phyloP scores from a whole-genome alignment of 2,888 invertebrate genomes.

The Micropterix aruncella region DNA sequence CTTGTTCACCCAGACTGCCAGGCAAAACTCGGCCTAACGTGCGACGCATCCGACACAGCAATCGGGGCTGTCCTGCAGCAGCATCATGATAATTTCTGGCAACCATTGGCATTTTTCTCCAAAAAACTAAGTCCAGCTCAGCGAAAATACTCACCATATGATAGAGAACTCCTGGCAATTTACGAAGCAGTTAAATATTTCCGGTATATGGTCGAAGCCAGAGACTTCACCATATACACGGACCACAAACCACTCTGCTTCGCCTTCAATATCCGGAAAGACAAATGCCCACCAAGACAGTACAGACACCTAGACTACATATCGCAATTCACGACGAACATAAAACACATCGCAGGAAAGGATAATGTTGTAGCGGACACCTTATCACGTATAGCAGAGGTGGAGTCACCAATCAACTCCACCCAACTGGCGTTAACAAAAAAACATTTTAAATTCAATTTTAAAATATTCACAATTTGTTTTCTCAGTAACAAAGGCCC shows the following conservation, averaged over 20 bases:
- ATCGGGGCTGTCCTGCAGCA: slow-evolving; percentile 22
- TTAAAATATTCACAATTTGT: too few relatives aligned
- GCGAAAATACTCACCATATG: slow-evolving; percentile 19
- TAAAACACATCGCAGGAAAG: slow-evolving; percentile 16
- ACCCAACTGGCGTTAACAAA: slow-evolving; percentile 6
- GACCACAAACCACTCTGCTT: slow-evolving; percentile 20
- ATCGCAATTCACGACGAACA: slow-evolving; percentile 19
- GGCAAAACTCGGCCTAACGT: slow-evolving; percentile 15
- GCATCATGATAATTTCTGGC: slow-evolving; percentile 12
- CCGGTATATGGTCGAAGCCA: slow-evolving; percentile 20
- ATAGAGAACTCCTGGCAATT: slow-evolving; percentile 21
- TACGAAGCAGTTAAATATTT: slow-evolving; percentile 20
- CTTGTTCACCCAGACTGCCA: slow-evolving; percentile 17
- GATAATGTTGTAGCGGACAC: slow-evolving; percentile 19
- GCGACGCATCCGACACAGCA: slow-evolving; percentile 21
- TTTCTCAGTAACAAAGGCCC: too few relatives aligned
- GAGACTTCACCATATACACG: slow-evolving; percentile 16
- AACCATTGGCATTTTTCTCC: slow-evolving; percentile 21
- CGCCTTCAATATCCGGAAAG: slow-evolving; percentile 16
- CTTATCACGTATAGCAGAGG: slow-evolving; percentile 15
- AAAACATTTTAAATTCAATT: too few relatives aligned
- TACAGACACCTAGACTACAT: slow-evolving; percentile 18
- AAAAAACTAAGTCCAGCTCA: slow-evolving; percentile 17
- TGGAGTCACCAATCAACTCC: slow-evolving; percentile 8
- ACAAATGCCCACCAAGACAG: slow-evolving; percentile 19